Evolutionary conservation across 2,888 invertebrate genomes (phyloP), one percentile per base, ranked within the genome.

Genomic region (Aproaerema taeniolella): DNA sequence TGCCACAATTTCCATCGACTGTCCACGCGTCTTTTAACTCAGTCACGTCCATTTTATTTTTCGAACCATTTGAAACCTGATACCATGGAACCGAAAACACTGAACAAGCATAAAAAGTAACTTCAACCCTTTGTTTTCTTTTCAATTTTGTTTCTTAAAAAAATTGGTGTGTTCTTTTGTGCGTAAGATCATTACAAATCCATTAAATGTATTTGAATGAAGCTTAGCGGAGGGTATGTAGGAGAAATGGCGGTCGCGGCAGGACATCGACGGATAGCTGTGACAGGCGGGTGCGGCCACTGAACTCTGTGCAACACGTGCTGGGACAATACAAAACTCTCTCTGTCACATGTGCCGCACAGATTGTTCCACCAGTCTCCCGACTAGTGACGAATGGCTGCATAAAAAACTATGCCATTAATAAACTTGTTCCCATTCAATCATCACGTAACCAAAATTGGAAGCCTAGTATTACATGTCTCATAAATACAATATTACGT

Each of bases 231-330:
- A 55, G 55, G 57, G 54, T 47, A 61, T 31, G 17, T 50, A 60
- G 61, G 61, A 51, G 29, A 60, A 51, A 45, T 53, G 39, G 48
- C 40, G 40, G 52, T 56, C 70, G 55, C 74, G 51, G 55, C 70
- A 70, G 75, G 77, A 72, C 61, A 67, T 62, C 66, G 52, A 55
- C 56, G 67, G 74, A 75, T 69, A 64, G 64, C 56, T 59, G 57
- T 54, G 53, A 62, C 61, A 60, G 61, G 63, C 62, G 57, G 52
- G 56, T 61, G 55, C 55, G 76, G 77, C 70, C 72, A 73, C 48
- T 66, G 58, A 68, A 70, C 71, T 62, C 53, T 55, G 50, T 53
- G 51, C 56, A 60, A 57, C 72, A 71, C 67, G 69, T 66, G 69
- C 58, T 58, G 50, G 38, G 38, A 50, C 53, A 52, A 49, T 35